phyloP scores from a whole-genome alignment of 2,113 vertebrate genomes.

The Lepisosteus osseus region DNA sequence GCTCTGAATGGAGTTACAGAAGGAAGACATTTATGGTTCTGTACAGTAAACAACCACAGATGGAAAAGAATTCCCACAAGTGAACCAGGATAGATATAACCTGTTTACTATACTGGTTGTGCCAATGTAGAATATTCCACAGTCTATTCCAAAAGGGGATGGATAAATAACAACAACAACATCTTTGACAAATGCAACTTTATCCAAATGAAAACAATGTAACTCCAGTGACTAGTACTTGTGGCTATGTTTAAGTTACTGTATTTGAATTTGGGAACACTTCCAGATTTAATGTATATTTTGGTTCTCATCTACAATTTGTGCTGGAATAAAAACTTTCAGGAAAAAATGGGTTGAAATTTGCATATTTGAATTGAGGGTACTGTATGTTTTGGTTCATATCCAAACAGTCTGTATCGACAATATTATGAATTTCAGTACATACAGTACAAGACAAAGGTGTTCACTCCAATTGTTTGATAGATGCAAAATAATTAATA shows the following conservation, averaged over 20 bases:
- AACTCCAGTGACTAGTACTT: slow-evolving; percentile 3
- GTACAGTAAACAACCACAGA: slow-evolving; percentile 70
- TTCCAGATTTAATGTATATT: slow-evolving; percentile 7
- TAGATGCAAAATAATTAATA: too few species aligned
- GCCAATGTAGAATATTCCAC: slow-evolving; percentile 70
- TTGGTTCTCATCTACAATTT: slow-evolving; percentile 1
- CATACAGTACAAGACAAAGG: too few species aligned
- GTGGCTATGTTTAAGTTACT: background rate
- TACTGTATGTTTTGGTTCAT: background rate
- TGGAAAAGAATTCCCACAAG: slow-evolving; percentile 65
- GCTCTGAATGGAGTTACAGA: slow-evolving; percentile 61
- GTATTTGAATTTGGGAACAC: background rate
- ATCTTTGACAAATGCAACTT: slow-evolving; percentile 37
- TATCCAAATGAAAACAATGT: slow-evolving; percentile 25
- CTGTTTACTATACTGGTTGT: slow-evolving; percentile 57
- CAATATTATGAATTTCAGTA: too few species aligned
- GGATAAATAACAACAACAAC: slow-evolving; percentile 47
- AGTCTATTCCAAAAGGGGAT: slow-evolving; percentile 40
- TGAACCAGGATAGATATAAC: slow-evolving; percentile 69
- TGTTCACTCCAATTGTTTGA: too few species aligned
- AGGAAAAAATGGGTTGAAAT: background rate
- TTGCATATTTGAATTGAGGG: background rate
- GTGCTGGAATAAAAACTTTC: background rate
- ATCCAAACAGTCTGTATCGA: background rate
- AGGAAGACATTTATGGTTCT: slow-evolving; percentile 61